A percentile compares a stretch with the other conserved stretches of the same genome.
These are phyloP conservation scores for Tolypeutes matacus DNA, from an alignment of 2,797 vertebrate genomes.

Conservation along the genomic window DNA sequence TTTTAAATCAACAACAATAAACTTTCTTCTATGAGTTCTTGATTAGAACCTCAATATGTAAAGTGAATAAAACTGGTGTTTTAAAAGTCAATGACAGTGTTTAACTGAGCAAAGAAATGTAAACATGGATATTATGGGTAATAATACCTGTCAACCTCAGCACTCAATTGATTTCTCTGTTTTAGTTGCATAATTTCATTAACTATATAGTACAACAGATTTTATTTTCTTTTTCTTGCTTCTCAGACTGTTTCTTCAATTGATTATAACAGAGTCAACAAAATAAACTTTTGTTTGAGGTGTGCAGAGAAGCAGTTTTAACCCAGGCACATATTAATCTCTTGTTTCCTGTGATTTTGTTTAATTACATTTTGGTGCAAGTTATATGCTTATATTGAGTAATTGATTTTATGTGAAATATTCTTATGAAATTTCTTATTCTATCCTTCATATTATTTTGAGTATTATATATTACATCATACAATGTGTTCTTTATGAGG, in stretches of 20 bases:
- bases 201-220: neutral
- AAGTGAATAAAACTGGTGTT: neutral
- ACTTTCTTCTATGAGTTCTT: neutral
- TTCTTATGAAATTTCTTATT: neutral
- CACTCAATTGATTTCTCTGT: neutral
- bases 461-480: neutral
- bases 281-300: neutral
- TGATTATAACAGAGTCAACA: neutral
- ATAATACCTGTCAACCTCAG: neutral
- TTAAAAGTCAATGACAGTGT: neutral
- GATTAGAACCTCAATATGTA: neutral
- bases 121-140: neutral
- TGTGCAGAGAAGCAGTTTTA: neutral
- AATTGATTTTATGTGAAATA: neutral
- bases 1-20: neutral
- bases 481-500: neutral
- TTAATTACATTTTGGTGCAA: neutral
- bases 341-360: neutral
- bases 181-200: neutral
- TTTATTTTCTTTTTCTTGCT: conserved; percentile 8
- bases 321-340: neutral
- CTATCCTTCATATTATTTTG: neutral
- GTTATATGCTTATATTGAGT: neutral
- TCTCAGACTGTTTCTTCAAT: neutral
- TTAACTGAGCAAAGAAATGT: neutral